phyloP scores from a whole-genome alignment of 2,797 vertebrate genomes.

The Serranus cabrilla region DNA sequence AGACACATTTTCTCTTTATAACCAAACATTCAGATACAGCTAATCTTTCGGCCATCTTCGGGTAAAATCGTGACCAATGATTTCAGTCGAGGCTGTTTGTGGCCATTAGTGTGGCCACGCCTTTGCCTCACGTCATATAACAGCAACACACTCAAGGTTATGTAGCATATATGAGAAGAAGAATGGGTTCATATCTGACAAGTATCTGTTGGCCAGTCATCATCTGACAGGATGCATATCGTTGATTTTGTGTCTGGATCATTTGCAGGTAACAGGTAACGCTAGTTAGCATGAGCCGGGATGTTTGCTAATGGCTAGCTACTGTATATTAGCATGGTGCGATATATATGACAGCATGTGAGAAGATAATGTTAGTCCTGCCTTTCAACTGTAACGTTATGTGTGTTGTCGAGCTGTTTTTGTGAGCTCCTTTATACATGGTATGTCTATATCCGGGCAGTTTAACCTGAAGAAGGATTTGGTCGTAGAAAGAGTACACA shows the following conservation, averaged over 20 bases:
- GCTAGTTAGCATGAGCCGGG: not conserved
- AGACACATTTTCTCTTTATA: no score
- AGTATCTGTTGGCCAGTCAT: not conserved
- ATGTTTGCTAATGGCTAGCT: slow-evolving; percentile 33
- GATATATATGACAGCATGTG: not conserved
- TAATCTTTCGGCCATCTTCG: slow-evolving; percentile 39
- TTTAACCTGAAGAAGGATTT: not conserved
- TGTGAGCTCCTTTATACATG: not conserved
- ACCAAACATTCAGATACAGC: not conserved
- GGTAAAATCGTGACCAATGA: slow-evolving; percentile 12
- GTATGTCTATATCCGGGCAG: no score
- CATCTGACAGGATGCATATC: slow-evolving; percentile 72
- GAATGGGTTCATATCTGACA: slow-evolving; percentile 13
- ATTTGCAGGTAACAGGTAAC: slow-evolving; percentile 74
- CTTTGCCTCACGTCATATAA: slow-evolving; percentile 34
- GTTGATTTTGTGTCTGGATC: slow-evolving; percentile 82
- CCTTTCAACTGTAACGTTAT: not conserved
- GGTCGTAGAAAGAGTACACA: not conserved
- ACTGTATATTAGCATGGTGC: not conserved
- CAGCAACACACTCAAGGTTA: slow-evolving; percentile 55
- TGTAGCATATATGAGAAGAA: not conserved
- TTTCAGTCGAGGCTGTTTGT: not conserved
- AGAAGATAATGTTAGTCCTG: not conserved
- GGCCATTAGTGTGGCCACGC: not conserved
- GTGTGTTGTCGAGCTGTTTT: not conserved